phyloP scores from a whole-genome alignment of 2,113 vertebrate species.

The Paramormyrops kingsleyae region DNA sequence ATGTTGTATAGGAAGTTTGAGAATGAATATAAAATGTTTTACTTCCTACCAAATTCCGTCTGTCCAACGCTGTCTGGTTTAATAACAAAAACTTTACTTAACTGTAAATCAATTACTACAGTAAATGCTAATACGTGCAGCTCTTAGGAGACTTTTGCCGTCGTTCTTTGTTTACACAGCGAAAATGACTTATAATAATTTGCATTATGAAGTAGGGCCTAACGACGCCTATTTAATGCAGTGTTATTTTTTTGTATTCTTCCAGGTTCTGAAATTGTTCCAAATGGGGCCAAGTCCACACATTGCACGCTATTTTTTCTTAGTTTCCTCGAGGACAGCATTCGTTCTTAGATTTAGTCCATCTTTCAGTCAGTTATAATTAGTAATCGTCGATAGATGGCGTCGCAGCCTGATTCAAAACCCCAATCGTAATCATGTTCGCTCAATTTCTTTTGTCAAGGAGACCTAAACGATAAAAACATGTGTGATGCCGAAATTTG shows the following conservation, averaged over 20 bases:
- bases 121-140: not conserved
- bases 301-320: not conserved
- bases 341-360: not conserved
- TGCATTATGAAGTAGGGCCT: not conserved
- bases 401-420: not conserved
- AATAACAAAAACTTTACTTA: not conserved
- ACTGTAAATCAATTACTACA: not conserved
- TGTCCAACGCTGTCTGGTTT: not conserved
- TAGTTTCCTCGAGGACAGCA: not conserved
- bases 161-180: not conserved
- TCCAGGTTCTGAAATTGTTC: not conserved
- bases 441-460: not conserved
- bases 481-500: not conserved
- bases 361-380: not conserved
- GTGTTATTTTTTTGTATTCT: not conserved
- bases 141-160: not conserved
- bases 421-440: not conserved
- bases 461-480: not conserved
- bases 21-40: not conserved
- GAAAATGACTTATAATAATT: not conserved
- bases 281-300: not conserved
- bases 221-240: not conserved
- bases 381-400: not conserved
- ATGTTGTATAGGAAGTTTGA: not conserved
- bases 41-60: not conserved